Conservation (phyloP, 1,140 invertebrate genomes). For the Drosophila tristis region DNA sequence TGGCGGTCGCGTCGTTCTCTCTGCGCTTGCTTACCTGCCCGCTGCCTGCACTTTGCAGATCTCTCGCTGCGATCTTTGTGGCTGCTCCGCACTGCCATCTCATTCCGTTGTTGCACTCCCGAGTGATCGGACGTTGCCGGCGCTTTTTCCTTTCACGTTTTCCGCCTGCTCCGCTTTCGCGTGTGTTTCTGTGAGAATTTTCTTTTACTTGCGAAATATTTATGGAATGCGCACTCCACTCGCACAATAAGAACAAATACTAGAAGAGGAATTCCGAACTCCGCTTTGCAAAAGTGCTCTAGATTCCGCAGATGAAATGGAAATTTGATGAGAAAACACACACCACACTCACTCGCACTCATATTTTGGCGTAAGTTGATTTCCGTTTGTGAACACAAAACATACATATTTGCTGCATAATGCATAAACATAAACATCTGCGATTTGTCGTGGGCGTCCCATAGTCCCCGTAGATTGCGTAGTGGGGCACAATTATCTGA, state of each 20-base stretch:
- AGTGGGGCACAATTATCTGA: constrained; percentile 71
- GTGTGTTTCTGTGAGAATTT: constrained; percentile 33
- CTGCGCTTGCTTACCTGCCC: constrained; percentile 30
- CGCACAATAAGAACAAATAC: constrained; percentile 28
- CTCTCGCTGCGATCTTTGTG: constrained; percentile 43
- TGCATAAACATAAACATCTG: constrained; percentile 20
- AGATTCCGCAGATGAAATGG: neutral
- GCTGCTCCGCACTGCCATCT: constrained; percentile 35
- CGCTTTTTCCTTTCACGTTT: constrained; percentile 40
- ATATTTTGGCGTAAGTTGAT: constrained; percentile 5
- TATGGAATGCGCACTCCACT: constrained; percentile 40
- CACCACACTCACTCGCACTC: too few relatives aligned
- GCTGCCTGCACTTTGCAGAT: constrained; percentile 50
- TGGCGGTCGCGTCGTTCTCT: neutral
- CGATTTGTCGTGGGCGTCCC: constrained; percentile 35
- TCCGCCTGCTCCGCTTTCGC: constrained; percentile 1
- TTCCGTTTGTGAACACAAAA: constrained; percentile 14
- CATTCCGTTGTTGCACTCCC: constrained; percentile 66
- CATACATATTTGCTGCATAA: constrained; percentile 19
- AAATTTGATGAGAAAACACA: constrained; percentile 3
- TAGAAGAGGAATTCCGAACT: constrained; percentile 1
- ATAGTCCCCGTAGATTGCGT: constrained; percentile 28
- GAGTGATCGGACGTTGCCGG: constrained; percentile 62
- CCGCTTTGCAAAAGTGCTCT: neutral
- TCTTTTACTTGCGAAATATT: constrained; percentile 53